Percentiles rank a stretch among this genome's conserved stretches.
These are phyloP conservation scores for Umimayanthus kanabou DNA, from an alignment of 92 coral and sea anemone species.

Conservation along the genomic window DNA sequence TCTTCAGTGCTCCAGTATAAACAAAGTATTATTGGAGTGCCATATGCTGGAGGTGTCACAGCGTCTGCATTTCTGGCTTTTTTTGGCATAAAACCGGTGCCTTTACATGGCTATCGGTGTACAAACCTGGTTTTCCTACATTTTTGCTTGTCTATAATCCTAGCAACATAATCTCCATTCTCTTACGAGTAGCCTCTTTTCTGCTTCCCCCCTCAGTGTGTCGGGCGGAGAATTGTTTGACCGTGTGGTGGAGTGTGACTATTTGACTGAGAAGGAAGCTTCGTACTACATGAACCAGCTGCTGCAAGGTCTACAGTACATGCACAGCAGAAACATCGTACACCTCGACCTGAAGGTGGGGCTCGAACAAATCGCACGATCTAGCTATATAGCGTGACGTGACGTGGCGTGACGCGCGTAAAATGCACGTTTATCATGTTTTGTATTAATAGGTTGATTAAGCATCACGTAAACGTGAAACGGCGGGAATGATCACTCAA, in stretches of 20 bases:
- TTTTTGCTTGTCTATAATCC: neutral
- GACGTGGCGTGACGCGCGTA: neutral
- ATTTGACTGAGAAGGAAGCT: slow-evolving; percentile 88
- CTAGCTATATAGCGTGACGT: too few species aligned
- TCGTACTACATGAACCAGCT: slow-evolving; percentile 92
- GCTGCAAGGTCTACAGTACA: slow-evolving; percentile 86
- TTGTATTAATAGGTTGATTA: too few species aligned
- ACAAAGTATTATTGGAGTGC: too few species aligned
- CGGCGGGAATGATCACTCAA: too few species aligned
- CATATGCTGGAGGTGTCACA: too few species aligned
- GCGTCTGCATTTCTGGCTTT: too few species aligned
- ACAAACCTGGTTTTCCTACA: too few species aligned
- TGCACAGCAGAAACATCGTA: slow-evolving; percentile 83
- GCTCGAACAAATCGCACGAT: neutral
- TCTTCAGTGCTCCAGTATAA: too few species aligned
- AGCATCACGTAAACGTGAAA: too few species aligned
- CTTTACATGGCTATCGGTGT: too few species aligned
- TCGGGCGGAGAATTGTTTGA: slow-evolving; percentile 97
- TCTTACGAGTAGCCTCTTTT: neutral
- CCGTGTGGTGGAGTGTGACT: slow-evolving; percentile 88
- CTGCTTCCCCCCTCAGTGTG: slow-evolving; percentile 50
- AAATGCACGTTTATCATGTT: too few species aligned
- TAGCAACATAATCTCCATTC: neutral
- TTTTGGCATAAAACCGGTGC: too few species aligned
- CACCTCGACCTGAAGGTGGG: slow-evolving; percentile 95